These are phyloP conservation scores for Drosophila nannoptera DNA, from an alignment of 1,140 invertebrate genomes.

Conservation along the genomic window DNA sequence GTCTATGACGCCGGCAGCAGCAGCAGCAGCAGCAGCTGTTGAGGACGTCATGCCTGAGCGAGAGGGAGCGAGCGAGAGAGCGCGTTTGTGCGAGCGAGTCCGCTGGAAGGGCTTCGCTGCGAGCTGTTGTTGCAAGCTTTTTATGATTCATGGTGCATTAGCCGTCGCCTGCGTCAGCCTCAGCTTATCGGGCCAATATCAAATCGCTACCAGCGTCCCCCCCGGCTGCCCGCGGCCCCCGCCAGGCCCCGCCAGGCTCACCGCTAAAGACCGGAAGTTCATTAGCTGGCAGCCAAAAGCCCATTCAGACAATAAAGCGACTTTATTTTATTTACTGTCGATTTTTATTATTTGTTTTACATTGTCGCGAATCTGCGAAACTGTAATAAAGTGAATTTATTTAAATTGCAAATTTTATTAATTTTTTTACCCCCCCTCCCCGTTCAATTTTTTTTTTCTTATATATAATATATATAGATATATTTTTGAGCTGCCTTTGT, in stretches of 20 bases:
- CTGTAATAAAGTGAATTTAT: constrained; percentile 74
- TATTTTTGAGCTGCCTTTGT: constrained; percentile 22
- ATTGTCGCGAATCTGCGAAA: constrained; percentile 70
- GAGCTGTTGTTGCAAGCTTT: constrained; percentile 3
- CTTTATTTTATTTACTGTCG: constrained; percentile 63
- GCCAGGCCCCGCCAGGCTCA: not conserved
- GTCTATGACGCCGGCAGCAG: constrained; percentile 33
- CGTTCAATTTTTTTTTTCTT: not conserved
- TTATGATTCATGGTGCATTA: constrained; percentile 32
- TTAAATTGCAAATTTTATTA: constrained; percentile 68
- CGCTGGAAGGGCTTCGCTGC: not conserved
- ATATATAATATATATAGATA: too few species aligned
- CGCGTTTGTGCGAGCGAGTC: not conserved
- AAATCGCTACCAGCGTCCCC: too few species aligned
- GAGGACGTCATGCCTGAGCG: constrained; percentile 39
- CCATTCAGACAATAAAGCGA: constrained; percentile 44
- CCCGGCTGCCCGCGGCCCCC: not conserved
- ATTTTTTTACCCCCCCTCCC: too few species aligned
- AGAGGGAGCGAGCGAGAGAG: constrained; percentile 1
- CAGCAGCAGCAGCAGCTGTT: constrained; percentile 5
- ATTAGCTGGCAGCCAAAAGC: constrained; percentile 22
- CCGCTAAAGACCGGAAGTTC: constrained; percentile 63
- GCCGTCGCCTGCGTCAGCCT: too few species aligned
- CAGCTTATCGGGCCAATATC: too few species aligned
- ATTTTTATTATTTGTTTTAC: constrained; percentile 73